These are phyloP conservation scores for Serranus cabrilla DNA, from an alignment of 2,797 vertebrate species.

Conservation along the genomic window DNA sequence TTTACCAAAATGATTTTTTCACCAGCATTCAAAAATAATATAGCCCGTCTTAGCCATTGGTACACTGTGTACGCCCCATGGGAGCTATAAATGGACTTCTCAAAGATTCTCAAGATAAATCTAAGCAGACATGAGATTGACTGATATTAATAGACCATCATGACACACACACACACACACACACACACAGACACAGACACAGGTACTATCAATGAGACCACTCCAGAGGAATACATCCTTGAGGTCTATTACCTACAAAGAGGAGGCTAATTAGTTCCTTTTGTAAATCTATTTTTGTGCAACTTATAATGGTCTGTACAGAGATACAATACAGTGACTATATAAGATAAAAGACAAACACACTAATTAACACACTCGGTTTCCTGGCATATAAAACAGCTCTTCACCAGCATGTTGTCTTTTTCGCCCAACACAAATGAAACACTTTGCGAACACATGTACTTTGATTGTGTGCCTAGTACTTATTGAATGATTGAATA, in stretches of 20 bases:
- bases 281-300: constrained; percentile 33
- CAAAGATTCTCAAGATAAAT: constrained; percentile 48
- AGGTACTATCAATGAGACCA: constrained; percentile 60
- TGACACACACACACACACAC: constrained; percentile 14
- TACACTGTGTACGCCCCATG: constrained; percentile 14
- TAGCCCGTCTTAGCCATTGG: not conserved
- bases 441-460: constrained; percentile 3
- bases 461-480: not conserved
- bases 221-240: constrained; percentile 51
- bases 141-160: constrained; percentile 57
- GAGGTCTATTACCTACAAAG: constrained; percentile 38
- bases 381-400: not conserved
- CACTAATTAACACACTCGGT: constrained; percentile 18
- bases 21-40: constrained; percentile 23
- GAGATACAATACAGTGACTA: constrained; percentile 17
- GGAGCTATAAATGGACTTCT: constrained; percentile 32
- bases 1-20: constrained; percentile 11
- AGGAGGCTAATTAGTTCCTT: constrained; percentile 61
- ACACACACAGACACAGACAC: constrained; percentile 3
- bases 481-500: not conserved
- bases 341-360: constrained; percentile 15
- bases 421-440: not conserved
- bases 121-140: constrained; percentile 34
- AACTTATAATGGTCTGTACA: constrained; percentile 6
- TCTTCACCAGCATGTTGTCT: constrained; percentile 9